Evolutionary conservation across 2,888 invertebrate species (phyloP), one percentile per base, ranked within the genome.

Genomic region (Bhutanitis thaidina): DNA sequence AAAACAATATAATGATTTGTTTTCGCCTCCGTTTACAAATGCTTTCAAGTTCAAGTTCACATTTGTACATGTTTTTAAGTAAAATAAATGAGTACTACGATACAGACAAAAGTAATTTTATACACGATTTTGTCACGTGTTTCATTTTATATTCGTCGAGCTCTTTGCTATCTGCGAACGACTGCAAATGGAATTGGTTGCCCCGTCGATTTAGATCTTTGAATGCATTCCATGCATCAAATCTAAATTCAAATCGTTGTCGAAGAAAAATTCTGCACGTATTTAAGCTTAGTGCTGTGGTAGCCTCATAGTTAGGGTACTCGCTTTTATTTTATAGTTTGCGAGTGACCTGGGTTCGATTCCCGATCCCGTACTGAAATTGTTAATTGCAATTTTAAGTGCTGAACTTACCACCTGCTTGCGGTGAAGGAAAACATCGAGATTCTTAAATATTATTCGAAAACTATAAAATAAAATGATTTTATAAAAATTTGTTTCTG

Each of bases 161-260:
- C 27, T 7, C 8, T 27, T 8, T 14, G 7, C 39, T 39, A 39
- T 47, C 47, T 16, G 34, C 39, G 47, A 20, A 47, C 39, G 15
- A 14, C 34, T 39, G 47, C 34, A 16, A 47, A 47, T 47, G 47
- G 39, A 39, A 47, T 39, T 47, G 39, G 47, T 39, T 30, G 32
- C 47, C 32, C 39, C 20, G 5, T 46, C 47, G 47, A 47, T 47
- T 39, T 47, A 38, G 14, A 47, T 47, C 39, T 39, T 40, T 47
- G 47, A 47, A 47, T 47, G 39, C 39, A n/a, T n/a, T n/a, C n/a
- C n/a, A 47, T 32, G 47, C 47, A 47, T 47, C 39, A 47, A 39
- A 47, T 47, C 39, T 38, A 47, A 39, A 47, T 47, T 39, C 39
- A 47, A 39, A 47, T 20, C 20, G 20, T n/a, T n/a, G n/a, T 47